Evolutionary conservation across 2,888 invertebrate genomes (phyloP), one percentile per base, ranked within the genome.

Genomic region (Fragum fragum): DNA sequence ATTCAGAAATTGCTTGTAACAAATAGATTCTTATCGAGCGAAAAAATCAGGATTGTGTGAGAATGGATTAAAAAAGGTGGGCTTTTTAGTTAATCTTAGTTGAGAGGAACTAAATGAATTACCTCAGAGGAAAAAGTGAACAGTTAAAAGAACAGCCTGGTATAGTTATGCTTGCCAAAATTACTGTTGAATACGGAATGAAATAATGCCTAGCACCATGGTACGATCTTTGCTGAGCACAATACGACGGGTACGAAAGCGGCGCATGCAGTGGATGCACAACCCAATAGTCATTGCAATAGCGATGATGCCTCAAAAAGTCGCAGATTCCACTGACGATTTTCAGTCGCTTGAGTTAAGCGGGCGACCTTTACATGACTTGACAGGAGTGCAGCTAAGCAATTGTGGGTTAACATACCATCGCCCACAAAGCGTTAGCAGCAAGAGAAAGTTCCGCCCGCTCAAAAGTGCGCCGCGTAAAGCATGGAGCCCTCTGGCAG

Each of bases 261-360:
- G 66, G 18, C 32, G 61, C 18, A 39, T 76, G 47, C 61, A 72
- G 9, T 82, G 78, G 78, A 23, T 78, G 28, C 75, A 78, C 59
- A 82, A 82, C 55, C 82, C 82, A 16, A 68, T 82, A 0, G 42
- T 82, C 16, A 26, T 82, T 21, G 72, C 75, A 11, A n/a, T 81
- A 26, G 71, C 70, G 28, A 52, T 53, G 53, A 53, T 71, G 71
- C 53, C 39, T 6, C 42, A 32, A 11, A 66, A 42, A 23, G 9
- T 66, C 21, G 16, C 39, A 21, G 42, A 66, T n/a, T 66, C 66
- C 7, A 9, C 5, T 7, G 66, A 29, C 7, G 66, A 66, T 14
- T 21, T 66, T 16, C 21, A 32, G 18, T 32, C 32, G 6, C 28
- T 63, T 16, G 63, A 63, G 28, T 66, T 66, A 66, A 66, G 66